Percentiles rank a stretch among this genome's conserved stretches.
These are phyloP conservation scores for Rhagoletis zephyria DNA, from an alignment of 1,140 invertebrate species.

Conservation along the genomic window DNA sequence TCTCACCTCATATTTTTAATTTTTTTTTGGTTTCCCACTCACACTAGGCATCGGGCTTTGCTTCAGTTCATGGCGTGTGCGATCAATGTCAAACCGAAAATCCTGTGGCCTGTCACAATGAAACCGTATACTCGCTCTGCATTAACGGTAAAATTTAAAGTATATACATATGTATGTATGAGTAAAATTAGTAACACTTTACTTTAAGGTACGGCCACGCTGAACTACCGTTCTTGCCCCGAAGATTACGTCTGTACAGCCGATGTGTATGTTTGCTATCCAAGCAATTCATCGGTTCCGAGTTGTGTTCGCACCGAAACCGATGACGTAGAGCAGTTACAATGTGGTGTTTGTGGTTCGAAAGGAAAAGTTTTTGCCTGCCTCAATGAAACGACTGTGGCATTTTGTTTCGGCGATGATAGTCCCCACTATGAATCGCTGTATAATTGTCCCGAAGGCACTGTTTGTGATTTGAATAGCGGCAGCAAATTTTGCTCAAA, in stretches of 20 bases:
- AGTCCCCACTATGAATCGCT: constrained; percentile 20
- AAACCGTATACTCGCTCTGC: constrained; percentile 22
- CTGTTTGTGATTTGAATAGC: constrained; percentile 40
- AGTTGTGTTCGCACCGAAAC: not conserved
- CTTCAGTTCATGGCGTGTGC: not conserved
- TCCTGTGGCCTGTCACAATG: constrained; percentile 24
- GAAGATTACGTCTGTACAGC: constrained; percentile 13
- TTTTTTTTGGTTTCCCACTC: not conserved
- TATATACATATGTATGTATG: too few relatives aligned
- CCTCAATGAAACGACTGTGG: constrained; percentile 23
- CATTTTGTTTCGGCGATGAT: constrained; percentile 19
- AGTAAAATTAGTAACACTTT: not conserved
- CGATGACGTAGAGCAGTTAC: too few relatives aligned
- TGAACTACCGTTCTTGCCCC: not conserved
- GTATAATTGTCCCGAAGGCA: not conserved
- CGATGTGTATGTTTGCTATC: not conserved
- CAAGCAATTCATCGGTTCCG: not conserved
- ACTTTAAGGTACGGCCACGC: not conserved
- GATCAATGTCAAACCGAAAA: not conserved
- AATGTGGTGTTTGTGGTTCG: constrained; percentile 21
- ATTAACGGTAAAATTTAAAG: not conserved
- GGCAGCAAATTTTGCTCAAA: not conserved
- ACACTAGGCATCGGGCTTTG: not conserved
- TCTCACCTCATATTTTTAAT: too few relatives aligned
- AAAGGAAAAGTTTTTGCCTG: not conserved